Conservation (phyloP, 2,888 invertebrate genomes). For the Baccha elongata region DNA sequence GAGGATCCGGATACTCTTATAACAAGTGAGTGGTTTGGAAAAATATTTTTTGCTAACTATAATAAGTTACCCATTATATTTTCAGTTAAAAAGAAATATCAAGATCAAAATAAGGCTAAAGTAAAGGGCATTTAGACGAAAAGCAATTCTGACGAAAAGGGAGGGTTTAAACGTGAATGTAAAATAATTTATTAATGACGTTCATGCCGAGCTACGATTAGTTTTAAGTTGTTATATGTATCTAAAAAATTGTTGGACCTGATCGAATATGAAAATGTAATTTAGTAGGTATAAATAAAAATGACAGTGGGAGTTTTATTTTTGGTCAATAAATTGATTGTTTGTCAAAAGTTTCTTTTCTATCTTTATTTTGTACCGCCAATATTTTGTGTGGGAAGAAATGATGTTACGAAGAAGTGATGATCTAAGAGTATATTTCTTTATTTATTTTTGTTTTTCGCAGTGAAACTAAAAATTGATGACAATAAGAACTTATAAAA, state of each 20-base stretch:
- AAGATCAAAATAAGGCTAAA: conserved; percentile 78
- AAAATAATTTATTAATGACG: conserved; percentile 23
- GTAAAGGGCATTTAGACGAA: conserved; percentile 77
- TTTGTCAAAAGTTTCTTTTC: conserved; percentile 11
- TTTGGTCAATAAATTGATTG: conserved; percentile 7
- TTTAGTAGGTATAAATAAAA: background rate
- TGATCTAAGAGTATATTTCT: conserved; percentile 32
- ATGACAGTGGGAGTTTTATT: conserved; percentile 24
- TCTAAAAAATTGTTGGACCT: conserved; percentile 39
- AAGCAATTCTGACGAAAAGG: background rate
- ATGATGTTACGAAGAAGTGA: background rate
- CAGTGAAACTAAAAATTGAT: too few species aligned
- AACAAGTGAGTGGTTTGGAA: conserved; percentile 79
- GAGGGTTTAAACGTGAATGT: conserved; percentile 2
- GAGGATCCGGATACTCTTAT: conserved; percentile 80
- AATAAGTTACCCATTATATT: too few species aligned
- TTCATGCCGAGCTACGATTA: background rate
- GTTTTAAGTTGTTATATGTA: conserved; percentile 29
- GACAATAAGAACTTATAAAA: too few species aligned
- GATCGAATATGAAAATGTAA: conserved; percentile 33
- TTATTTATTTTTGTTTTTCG: too few species aligned
- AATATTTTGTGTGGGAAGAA: conserved; percentile 33
- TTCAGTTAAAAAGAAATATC: conserved; percentile 80
- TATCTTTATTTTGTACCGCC: background rate
- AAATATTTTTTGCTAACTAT: too few species aligned